Base-by-base conservation (phyloP, 1,140 invertebrate species). In the Campoletis sonorensis region DNA sequence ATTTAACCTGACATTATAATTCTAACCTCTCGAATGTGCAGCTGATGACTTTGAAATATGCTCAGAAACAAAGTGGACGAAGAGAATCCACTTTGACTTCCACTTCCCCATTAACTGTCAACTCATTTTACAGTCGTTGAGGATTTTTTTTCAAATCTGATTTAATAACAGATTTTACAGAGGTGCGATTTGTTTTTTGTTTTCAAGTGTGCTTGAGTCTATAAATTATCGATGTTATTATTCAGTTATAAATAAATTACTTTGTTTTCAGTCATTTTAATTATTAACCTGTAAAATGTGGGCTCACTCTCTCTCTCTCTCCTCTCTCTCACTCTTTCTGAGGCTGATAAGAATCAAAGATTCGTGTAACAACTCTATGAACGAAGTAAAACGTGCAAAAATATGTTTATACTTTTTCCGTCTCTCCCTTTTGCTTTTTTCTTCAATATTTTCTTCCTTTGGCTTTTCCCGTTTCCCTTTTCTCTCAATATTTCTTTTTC, bases 1-100 rank as follows among this genome's bases (percentile, higher is more conserved):
- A 75, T 75, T 58, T 75, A 54, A 61, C 54, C 64, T 37, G 73
- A 77, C 73, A 54, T 64, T 77, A 54, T 61, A 61, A 77, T 77
- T 77, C 23, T 23, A 61, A 26, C 54, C 15, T 51, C 2, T 58
- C 40, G 30, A 16, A 40, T 54, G 45, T 33, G 16, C 26, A 33
- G 27, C 27, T 33, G 51, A 77, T 61, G 33, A 54, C 40, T 45
- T 33, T 77, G 51, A 10, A 72, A 18, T 45, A 23, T 23, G n/a
- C 37, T 2, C 21, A 23, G n/a, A n/a, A 72, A 15, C 4, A n/a
- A 72, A 72, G 33, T 2, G 23, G 70, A 5, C 37, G 13, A 16
- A 21, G 37, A 33, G 15, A 30, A 7, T 54, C 15, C 67, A 37
- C 30, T n/a, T 70, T 37, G 61, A 64, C n/a, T 64, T 64, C 21